Base-by-base conservation (phyloP, 1,140 invertebrate species). In the Aphis gossypii region DNA sequence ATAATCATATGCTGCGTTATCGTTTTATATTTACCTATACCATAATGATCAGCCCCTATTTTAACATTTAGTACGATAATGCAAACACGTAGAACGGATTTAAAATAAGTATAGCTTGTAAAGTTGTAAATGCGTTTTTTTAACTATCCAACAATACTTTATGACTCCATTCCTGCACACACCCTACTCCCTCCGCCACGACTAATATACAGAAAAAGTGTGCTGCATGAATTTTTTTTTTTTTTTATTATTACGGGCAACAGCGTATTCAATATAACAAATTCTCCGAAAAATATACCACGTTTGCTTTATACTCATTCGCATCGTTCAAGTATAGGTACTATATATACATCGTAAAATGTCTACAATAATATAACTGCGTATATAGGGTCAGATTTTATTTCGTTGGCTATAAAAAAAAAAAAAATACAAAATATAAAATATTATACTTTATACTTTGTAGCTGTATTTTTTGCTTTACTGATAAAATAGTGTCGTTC, bases 301-400 rank as follows among this genome's bases (percentile, higher is more conserved):
- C 60, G 60, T 35, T 76, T n/a, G 60, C 30, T n/a, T 76, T n/a
- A 76, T 76, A 76, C 14, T n/a, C 30, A n/a, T 76, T 76, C n/a
- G 4, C 14, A 76, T n/a, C 11, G 60, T 20, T 76, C 60, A 76
- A 76, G 30, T 76, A 35, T 76, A 51, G 18, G 48, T 51, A 76
- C n/a, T 76, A 76, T n/a, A 76, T 6, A 76, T n/a, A n/a, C 60
- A 76, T 76, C 60, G 60, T 76, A 76, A 76, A 76, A 76, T 76
- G 11, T 76, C 60, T 76, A n/a, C 14, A 76, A 76, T 76, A 76
- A 76, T 76, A 76, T 76, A 76, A 76, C n/a, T 18, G 4, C 14
- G 60, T 76, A 18, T 76, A 20, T 76, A 76, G n/a, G 60, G 30
- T 76, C 60, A 76, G n/a, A 84, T 84, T 84, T 84, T 84, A 84